Evolutionary conservation across 2,888 invertebrate species (phyloP), one percentile per base, ranked within the genome.

Genomic region (Oscheius sp.): DNA sequence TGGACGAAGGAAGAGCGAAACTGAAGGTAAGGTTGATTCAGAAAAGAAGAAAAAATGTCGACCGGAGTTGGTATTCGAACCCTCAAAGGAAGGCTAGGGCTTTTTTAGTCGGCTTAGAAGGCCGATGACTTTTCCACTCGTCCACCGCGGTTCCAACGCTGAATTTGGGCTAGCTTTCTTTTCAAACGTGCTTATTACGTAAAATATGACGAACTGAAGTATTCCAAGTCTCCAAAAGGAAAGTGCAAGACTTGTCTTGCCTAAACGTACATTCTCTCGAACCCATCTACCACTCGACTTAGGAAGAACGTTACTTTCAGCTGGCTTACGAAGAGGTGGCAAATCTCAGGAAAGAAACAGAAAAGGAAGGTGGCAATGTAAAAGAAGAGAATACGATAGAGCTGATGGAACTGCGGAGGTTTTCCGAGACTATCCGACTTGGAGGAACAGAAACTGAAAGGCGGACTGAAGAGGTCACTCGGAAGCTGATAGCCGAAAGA

Each of bases 401-500:
- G 55, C 62, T 76, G n/a, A 68, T 78, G 55, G 73, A 76, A 57
- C 29, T 74, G 21, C 53, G 63, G 74, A 59, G 84, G 29, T 65
- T 87, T 7, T 79, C 79, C 1, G 84, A 84, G n/a, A 76, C 80
- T 4, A 78, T 87, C 7, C 77, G 79, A 35, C 55, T 78, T 3
- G 80, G 74, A 9, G 87, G 85, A 4, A 72, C 71, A 13, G 88
- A 88, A 74, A 29, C 82, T 59, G 87, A 88, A 71, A 73, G 88
- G 57, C 74, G 88, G 59, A 77, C 86, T 70, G 87, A 83, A 50
- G 88, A 87, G 65, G 79, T 81, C 7, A 82, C 86, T n/a, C 74
- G 88, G 53, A 85, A 84, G 63, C 63, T 87, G 59, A 79, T 87
- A 10, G 73, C 75, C 0, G 79, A 82, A 60, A 66, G 72, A 57